phyloP scores from a whole-genome alignment of 2,888 invertebrate genomes.

The Dolichomitus sp. region DNA sequence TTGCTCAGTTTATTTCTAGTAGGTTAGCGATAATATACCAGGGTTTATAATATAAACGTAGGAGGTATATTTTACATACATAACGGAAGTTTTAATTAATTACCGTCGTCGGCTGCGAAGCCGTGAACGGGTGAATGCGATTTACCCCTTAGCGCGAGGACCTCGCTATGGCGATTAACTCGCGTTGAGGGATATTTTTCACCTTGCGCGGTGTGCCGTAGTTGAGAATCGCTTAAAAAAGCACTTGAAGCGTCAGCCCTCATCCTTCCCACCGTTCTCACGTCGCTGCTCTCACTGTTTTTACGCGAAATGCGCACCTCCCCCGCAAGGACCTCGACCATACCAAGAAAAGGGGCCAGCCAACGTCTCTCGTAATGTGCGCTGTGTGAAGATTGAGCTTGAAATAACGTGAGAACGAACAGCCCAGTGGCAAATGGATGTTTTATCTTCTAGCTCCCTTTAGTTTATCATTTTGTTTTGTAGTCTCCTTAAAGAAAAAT shows the following conservation, averaged over 20 bases:
- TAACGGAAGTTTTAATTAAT: constrained; percentile 39
- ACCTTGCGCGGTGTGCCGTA: constrained; percentile 33
- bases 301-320: constrained; percentile 26
- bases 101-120: constrained; percentile 3
- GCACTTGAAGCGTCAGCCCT: constrained; percentile 44
- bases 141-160: constrained; percentile 18
- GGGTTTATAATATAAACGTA: background rate
- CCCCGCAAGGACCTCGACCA: background rate
- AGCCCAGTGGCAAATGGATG: constrained; percentile 24
- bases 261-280: constrained; percentile 55
- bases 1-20: background rate
- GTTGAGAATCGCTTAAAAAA: constrained; percentile 48
- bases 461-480: background rate
- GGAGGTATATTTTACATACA: background rate
- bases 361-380: constrained; percentile 33
- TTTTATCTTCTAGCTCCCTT: background rate
- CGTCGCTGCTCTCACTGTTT: constrained; percentile 46
- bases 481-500: background rate
- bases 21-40: constrained; percentile 5
- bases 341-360: background rate
- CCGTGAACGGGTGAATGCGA: background rate
- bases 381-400: constrained; percentile 25
- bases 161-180: constrained; percentile 43
- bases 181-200: constrained; percentile 39
- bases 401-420: constrained; percentile 41